Evolutionary conservation across 2,113 vertebrate genomes (phyloP), one percentile per base, ranked within the genome.

Genomic region (Phalacrocorax aristotelis): DNA sequence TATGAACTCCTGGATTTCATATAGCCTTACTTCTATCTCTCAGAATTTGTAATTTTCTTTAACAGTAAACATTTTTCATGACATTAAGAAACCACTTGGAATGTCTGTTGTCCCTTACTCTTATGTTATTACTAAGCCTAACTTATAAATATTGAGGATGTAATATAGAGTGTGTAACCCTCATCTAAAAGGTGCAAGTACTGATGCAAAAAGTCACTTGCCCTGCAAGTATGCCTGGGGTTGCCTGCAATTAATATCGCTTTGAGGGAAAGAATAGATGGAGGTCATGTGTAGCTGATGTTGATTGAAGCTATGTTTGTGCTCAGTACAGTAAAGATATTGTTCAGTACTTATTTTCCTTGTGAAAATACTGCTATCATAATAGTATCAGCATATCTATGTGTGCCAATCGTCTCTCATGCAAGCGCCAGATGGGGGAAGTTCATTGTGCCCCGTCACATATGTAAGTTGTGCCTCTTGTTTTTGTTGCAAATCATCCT

Each of bases 301-400:
- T 34, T 30, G 72, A 90, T 11, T n/a, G 91, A 84, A 89, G 49
- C 64, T 61, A 74, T 27, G 14, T 91, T 93, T 89, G 78, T 58
- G 72, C 49, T 71, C 69, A 29, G 26, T 69, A 94, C 64, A 90
- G 89, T 74, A 83, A 90, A 86, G 66, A 66, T 86, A 91, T 68
- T 97, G 81, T 95, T 97, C 55, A 62, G 54, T 87, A 85, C 3
- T 65, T 85, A 82, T 52, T 89, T 92, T 92, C 76, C 91, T 77
- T 96, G 27, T 90, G 51, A 95, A 95, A 97, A 97, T 95, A 95
- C 77, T 97, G 34, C 86, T 94, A 52, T 85, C 97, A 83, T 69
- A 36, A 34, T 21, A 21, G 40, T 79, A 97, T 93, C 91, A 96
- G 65, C 69, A 30, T 79, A 77, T 62, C 87, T 72, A 17, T 10